Evolutionary conservation across 1,140 invertebrate species (phyloP), one percentile per base, ranked within the genome.

Genomic region (Pseudomyrmex sp.): DNA sequence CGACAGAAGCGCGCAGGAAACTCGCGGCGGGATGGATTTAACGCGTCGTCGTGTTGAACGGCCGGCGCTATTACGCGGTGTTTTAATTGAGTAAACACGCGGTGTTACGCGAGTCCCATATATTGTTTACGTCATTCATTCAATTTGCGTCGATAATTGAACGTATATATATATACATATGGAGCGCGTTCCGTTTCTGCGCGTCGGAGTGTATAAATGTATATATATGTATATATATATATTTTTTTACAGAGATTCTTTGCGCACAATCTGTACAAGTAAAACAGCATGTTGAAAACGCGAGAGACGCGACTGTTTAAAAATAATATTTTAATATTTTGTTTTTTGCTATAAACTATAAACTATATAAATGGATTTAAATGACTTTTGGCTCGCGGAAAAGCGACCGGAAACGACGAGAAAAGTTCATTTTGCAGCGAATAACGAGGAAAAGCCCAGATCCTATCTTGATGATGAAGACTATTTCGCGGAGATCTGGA

Each of bases 1-100:
- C 61, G 44, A 74, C 79, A 69, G 87, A 66, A 87, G 83, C 83
- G 82, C 77, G 85, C 76, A 61, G 75, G 65, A 79, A 69, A 44
- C 2, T 20, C 46, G 59, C 26, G 74, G 35, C 35, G 35, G 35
- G 44, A 18, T 20, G 74, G 26, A 26, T 84, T 80, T 62, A 84
- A 35, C 20, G 44, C 58, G 54, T 52, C 44, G 35, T 62, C 54
- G 23, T 18, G 62, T 59, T 74, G 48, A 52, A 61, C 68, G 20
- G 13, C 26, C 48, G 7, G 20, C 68, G 52, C 35, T 5, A 48
- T 63, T 59, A 59, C 77, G 56, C 54, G 68, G 35, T 58, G 35
- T 74, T 80, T 80, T 73, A 80, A 80, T 80, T 58, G 77, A 74
- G 50, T 77, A 77, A 77, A 77, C 74, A 77, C 74, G 50, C 62